Base-by-base conservation (phyloP, 2,888 invertebrate genomes). In the Exocentrus adspersus region DNA sequence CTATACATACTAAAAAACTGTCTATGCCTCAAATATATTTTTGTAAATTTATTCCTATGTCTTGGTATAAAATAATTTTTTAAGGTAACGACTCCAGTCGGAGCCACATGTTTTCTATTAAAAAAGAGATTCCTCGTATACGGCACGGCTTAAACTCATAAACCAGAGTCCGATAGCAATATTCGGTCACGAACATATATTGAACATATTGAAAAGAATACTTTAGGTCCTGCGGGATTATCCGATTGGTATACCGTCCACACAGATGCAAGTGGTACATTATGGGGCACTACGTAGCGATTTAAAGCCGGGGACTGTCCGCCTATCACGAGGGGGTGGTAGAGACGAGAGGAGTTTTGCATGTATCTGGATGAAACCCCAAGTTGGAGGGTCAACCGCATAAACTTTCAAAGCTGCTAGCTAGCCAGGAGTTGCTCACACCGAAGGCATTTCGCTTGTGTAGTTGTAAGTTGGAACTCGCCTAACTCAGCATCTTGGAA, bases 351-450 rank as follows among this genome's bases (percentile, higher is more conserved):
- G 78, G 77, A 79, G 79, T 78, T 80, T 80, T 79, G 77, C 79
- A 79, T 80, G 79, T 79, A 79, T 77, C 77, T 72, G 75, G 77
- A 77, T 74, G 77, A 77, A 79, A 75, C 77, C 76, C 78, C 78
- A 78, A 80, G 78, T 80, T 79, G 72, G 78, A 81, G 82, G 82
- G 82, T 82, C 81, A 82, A 82, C 82, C 82, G 75, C 82, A 82
- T 80, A 82, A 82, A 82, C 82, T 82, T 82, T 77, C 76, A 75
- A 79, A 81, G 80, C 79, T 80, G 80, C 77, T 77, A 74, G 74
- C 77, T 73, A 76, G 77, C 77, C 77, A 75, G 76, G 76, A 78
- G 78, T 75, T 77, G 77, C 76, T 78, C 75, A 5, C 7, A 77
- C 57, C 57, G 57, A 78, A 78, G 78, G 78, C 79, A 79, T 79